A percentile compares a stretch with the other conserved stretches of the same genome.
Evolutionary conservation across 2,113 vertebrate species (phyloP).

Genomic region (Coreoperca whiteheadi): DNA sequence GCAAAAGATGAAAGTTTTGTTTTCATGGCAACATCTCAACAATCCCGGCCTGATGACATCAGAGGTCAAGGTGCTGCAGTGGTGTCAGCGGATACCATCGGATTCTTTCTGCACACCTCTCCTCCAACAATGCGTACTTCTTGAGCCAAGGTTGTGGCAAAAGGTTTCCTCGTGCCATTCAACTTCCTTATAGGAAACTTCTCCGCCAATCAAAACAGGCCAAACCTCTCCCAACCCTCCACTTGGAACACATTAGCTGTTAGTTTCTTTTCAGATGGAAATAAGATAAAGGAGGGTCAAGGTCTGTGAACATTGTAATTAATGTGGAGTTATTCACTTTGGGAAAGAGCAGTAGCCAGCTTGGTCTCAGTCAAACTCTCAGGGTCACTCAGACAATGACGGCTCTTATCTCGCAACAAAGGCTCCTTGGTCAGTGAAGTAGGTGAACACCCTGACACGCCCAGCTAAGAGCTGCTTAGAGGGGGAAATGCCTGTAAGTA

Average conservation of each 20-base stretch:
- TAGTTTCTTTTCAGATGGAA: constrained; percentile 38
- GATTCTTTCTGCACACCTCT: constrained; percentile 8
- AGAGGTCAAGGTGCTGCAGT: constrained; percentile 48
- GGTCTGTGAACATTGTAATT: constrained; percentile 37
- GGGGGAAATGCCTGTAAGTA: constrained; percentile 20
- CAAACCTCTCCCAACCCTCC: background rate
- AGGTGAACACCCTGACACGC: constrained; percentile 46
- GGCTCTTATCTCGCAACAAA: constrained; percentile 62
- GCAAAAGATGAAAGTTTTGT: constrained; percentile 34
- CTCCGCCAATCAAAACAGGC: constrained; percentile 47
- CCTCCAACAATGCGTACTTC: constrained; percentile 51
- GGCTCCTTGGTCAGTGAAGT: constrained; percentile 30
- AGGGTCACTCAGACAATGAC: constrained; percentile 66
- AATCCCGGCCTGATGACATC: constrained; percentile 1
- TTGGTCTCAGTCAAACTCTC: constrained; percentile 29
- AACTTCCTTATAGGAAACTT: constrained; percentile 57
- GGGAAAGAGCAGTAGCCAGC: constrained; percentile 19
- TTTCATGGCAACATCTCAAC: constrained; percentile 36
- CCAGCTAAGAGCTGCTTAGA: constrained; percentile 5
- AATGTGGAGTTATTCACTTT: constrained; percentile 32
- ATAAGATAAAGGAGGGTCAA: constrained; percentile 52
- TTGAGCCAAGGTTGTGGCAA: constrained; percentile 56
- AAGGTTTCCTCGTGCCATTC: constrained; percentile 40
- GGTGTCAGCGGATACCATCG: constrained; percentile 31
- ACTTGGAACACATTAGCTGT: constrained; percentile 32